Percentiles rank a stretch among this genome's conserved stretches.
Conservation (phyloP, 2,888 invertebrate genomes). For the Tenthredo notha region DNA sequence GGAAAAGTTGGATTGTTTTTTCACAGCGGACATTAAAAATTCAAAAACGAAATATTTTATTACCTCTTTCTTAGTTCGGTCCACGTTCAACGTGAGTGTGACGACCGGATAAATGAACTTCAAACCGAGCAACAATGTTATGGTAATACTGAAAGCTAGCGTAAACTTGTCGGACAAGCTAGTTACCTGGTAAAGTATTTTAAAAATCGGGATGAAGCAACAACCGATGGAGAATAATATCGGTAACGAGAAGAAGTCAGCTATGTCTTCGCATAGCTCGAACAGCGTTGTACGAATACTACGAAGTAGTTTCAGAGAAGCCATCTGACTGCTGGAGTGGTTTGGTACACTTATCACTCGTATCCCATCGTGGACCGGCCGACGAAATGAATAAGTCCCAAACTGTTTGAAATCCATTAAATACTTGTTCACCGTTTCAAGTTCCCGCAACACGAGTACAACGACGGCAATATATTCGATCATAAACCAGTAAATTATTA, state of each 20-base stretch:
- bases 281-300: not conserved
- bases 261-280: not conserved
- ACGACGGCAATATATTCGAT: too few species aligned
- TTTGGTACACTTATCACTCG: not conserved
- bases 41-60: not conserved
- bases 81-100: not conserved
- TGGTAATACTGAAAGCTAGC: too few species aligned
- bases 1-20: too few species aligned
- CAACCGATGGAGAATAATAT: not conserved
- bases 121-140: not conserved
- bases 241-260: conserved; percentile 7
- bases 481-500: too few species aligned
- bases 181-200: too few species aligned
- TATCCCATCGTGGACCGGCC: not conserved
- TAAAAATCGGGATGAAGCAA: not conserved
- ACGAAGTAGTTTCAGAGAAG: not conserved
- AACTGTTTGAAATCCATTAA: not conserved
- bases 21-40: not conserved
- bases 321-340: not conserved
- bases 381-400: not conserved
- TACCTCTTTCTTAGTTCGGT: not conserved
- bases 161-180: too few species aligned
- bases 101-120: not conserved
- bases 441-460: not conserved
- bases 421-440: not conserved